phyloP scores from a whole-genome alignment of 2,113 vertebrate genomes.

The Leptocoma aspasia region DNA sequence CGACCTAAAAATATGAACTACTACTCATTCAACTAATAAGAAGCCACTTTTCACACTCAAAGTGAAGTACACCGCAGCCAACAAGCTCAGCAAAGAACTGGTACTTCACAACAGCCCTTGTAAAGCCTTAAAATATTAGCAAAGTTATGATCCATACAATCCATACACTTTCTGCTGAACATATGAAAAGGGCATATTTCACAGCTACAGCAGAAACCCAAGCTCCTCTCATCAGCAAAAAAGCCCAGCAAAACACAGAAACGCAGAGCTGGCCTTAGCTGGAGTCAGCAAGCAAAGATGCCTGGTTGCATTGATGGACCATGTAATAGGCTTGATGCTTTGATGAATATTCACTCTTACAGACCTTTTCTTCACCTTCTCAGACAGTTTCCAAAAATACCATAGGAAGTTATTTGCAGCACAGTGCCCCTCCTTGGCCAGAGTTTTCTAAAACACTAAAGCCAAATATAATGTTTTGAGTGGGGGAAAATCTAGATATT shows the following conservation, averaged over 20 bases:
- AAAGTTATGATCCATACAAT: background rate
- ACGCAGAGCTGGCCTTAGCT: background rate
- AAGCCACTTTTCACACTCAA: background rate
- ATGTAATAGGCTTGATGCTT: background rate
- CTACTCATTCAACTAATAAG: too few species aligned
- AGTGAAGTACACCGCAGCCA: background rate
- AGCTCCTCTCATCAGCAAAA: slow-evolving; percentile 23
- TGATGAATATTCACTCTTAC: slow-evolving; percentile 9
- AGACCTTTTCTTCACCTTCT: background rate
- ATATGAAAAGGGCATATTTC: background rate
- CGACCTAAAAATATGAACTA: fast-evolving
- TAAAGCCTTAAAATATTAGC: background rate
- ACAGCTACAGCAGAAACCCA: slow-evolving; percentile 18
- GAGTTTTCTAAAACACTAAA: background rate
- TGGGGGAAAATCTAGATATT: background rate
- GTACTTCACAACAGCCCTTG: background rate
- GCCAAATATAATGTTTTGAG: background rate
- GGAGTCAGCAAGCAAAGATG: background rate
- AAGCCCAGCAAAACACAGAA: background rate
- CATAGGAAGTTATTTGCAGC: background rate
- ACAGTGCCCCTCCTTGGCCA: background rate
- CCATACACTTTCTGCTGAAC: background rate
- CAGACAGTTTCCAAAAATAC: background rate
- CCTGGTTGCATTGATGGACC: background rate
- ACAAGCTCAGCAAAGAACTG: background rate